Evolutionary conservation across 2,113 vertebrate genomes (phyloP).

Genomic region (Pseudorasbora parva): DNA sequence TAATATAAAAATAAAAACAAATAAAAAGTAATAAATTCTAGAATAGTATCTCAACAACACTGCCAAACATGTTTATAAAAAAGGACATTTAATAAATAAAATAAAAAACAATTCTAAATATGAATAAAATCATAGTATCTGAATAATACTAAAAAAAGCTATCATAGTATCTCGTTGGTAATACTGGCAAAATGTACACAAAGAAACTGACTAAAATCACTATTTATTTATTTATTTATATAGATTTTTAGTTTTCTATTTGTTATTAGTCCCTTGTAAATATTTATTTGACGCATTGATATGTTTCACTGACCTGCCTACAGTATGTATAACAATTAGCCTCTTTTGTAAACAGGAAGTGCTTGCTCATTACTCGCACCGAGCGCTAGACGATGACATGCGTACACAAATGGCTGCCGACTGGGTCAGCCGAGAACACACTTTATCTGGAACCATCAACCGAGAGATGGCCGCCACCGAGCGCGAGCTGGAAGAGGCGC

Average conservation of each 20-base stretch:
- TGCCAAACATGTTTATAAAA: no score
- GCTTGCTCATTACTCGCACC: conserved; percentile 96
- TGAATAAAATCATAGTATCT: background rate
- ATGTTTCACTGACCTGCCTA: background rate
- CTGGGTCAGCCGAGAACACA: conserved; percentile 96
- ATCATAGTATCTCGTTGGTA: background rate
- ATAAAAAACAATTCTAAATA: background rate
- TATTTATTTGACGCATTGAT: background rate
- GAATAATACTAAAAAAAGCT: background rate
- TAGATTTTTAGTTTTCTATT: background rate
- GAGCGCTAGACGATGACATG: conserved; percentile 95
- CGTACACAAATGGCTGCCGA: conserved; percentile 95
- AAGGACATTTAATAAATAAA: no score
- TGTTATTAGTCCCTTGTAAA: background rate
- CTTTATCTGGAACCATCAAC: conserved; percentile 80
- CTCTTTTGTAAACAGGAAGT: conserved; percentile 82
- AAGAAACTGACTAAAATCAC: background rate
- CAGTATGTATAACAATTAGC: background rate
- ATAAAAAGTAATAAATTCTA: background rate
- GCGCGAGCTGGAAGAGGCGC: conserved; percentile 90
- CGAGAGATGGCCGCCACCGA: conserved; percentile 89
- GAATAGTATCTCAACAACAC: background rate
- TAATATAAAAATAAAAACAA: background rate
- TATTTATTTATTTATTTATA: background rate
- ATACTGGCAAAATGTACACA: background rate